Percentiles rank a stretch among this genome's conserved stretches.
Evolutionary conservation across 2,888 invertebrate genomes (phyloP).

Genomic region (Drosophila imparisetae): DNA sequence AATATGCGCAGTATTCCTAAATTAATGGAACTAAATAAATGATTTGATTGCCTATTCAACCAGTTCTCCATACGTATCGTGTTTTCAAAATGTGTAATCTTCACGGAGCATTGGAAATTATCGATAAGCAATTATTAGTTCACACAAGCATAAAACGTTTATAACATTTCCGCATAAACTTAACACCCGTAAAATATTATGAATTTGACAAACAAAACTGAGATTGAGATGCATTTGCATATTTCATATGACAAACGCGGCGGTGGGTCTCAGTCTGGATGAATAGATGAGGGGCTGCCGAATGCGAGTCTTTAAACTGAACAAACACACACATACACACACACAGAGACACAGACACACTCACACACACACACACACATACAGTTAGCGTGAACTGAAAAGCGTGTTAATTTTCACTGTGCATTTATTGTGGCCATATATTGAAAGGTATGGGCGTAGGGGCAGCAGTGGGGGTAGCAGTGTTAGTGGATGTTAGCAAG

Average conservation of each 20-base stretch:
- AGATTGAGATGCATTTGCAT: constrained; percentile 69
- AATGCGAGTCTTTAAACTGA: constrained; percentile 41
- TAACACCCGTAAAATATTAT: constrained; percentile 76
- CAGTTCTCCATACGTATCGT: constrained; percentile 25
- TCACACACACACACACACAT: constrained; percentile 23
- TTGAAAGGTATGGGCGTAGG: neutral
- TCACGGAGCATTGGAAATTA: constrained; percentile 54
- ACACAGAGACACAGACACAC: neutral
- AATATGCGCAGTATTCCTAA: constrained; percentile 30
- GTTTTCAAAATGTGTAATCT: constrained; percentile 44
- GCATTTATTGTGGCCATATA: constrained; percentile 75
- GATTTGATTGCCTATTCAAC: constrained; percentile 19
- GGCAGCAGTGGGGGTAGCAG: neutral
- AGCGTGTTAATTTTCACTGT: constrained; percentile 81
- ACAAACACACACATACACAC: constrained; percentile 3
- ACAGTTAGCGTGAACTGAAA: constrained; percentile 74
- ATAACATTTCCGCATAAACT: constrained; percentile 75
- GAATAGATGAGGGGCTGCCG: constrained; percentile 35
- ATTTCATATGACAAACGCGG: constrained; percentile 73
- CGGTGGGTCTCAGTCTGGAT: constrained; percentile 61
- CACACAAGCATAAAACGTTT: constrained; percentile 72
- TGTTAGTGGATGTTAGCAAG: constrained; percentile 33
- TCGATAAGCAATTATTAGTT: constrained; percentile 69
- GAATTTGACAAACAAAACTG: constrained; percentile 65
- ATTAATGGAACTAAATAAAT: constrained; percentile 57